phyloP scores from a whole-genome alignment of 1,140 invertebrate species.

The Lysiphlebus fabarum region DNA sequence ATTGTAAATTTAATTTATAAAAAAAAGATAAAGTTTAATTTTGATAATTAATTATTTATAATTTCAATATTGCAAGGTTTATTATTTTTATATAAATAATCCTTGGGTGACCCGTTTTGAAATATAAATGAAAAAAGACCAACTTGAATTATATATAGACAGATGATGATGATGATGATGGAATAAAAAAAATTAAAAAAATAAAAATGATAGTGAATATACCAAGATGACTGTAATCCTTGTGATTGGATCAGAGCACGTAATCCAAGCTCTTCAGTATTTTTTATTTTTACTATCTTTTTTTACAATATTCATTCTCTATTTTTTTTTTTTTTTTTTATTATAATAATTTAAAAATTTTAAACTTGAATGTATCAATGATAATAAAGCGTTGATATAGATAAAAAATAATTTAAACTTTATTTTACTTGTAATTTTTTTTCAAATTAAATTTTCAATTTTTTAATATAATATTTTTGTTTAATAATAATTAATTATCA shows the following conservation, averaged over 20 bases:
- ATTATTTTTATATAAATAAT: not conserved
- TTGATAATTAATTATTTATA: not conserved
- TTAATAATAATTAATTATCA: too few relatives aligned
- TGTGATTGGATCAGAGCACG: conserved; percentile 10
- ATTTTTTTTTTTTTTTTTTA: too few relatives aligned
- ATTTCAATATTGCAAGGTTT: not conserved
- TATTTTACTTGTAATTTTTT: too few relatives aligned
- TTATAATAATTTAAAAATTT: too few relatives aligned
- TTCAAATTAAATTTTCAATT: too few relatives aligned
- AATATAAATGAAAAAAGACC: not conserved
- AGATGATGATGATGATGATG: not conserved
- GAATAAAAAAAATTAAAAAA: not conserved
- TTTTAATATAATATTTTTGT: too few relatives aligned
- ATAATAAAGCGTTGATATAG: not conserved
- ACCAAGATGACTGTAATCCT: conserved; percentile 6
- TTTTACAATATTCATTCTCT: not conserved
- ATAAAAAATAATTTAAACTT: not conserved
- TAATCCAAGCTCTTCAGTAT: conserved; percentile 8
- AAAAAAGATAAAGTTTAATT: not conserved
- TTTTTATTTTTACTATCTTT: conserved; percentile 3
- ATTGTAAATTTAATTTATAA: not conserved
- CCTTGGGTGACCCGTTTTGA: not conserved
- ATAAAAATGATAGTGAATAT: conserved; percentile 1
- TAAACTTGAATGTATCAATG: too few relatives aligned
- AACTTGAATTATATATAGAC: not conserved